These are phyloP conservation scores for Takifugu ocellatus DNA, from an alignment of 2,797 vertebrate species.

Conservation along the genomic window DNA sequence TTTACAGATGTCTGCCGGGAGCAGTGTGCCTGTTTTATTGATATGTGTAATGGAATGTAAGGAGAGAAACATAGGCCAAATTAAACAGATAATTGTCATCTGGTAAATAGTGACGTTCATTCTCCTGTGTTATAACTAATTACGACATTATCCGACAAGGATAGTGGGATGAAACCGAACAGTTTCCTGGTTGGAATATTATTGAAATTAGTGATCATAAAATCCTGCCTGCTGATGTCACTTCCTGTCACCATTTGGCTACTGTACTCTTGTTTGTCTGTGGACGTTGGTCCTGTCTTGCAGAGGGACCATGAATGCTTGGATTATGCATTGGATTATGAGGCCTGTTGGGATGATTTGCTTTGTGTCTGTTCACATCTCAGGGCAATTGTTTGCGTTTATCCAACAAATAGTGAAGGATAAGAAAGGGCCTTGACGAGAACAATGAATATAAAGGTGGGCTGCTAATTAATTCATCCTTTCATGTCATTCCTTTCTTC, in stretches of 20 bases:
- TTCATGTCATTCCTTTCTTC: slow-evolving; percentile 10
- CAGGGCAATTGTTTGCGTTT: slow-evolving; percentile 48
- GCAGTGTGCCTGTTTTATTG: no score
- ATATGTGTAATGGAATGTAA: no score
- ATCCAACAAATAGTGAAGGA: slow-evolving; percentile 31
- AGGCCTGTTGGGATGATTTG: slow-evolving; percentile 51
- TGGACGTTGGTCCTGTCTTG: slow-evolving; percentile 17
- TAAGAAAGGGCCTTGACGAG: slow-evolving; percentile 26
- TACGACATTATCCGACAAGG: no score
- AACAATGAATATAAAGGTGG: slow-evolving; percentile 43
- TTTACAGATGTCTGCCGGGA: background rate
- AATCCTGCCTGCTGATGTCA: no score
- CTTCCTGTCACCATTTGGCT: no score
- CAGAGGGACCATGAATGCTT: slow-evolving; percentile 18
- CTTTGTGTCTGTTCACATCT: slow-evolving; percentile 55
- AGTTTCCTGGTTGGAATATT: no score
- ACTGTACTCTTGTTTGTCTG: background rate
- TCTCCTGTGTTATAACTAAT: no score
- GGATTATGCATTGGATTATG: slow-evolving; percentile 6
- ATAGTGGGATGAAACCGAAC: no score
- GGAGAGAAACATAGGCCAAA: background rate
- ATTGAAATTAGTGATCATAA: no score
- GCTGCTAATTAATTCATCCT: slow-evolving; percentile 50
- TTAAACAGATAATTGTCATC: background rate
- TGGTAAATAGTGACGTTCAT: no score